Evolutionary conservation across 2,888 invertebrate species (phyloP).

Genomic region (Drosophila nr. fundita): DNA sequence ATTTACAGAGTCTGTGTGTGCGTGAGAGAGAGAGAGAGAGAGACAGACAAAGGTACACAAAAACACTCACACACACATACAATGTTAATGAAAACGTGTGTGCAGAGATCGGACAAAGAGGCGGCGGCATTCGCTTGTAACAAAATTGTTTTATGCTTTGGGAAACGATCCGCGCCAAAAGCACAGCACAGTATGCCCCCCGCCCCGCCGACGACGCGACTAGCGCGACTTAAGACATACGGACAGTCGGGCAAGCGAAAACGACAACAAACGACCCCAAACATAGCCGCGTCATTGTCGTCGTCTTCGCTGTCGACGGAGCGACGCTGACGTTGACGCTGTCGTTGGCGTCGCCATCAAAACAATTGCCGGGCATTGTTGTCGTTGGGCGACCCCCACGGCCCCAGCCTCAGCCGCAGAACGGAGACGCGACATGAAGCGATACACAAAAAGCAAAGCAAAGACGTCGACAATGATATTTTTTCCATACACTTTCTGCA

Average conservation of each 20-base stretch:
- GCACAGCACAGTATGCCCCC: conserved; percentile 24
- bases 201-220: conserved; percentile 8
- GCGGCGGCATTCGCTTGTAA: conserved; percentile 68
- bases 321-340: conserved; percentile 32
- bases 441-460: conserved; percentile 11
- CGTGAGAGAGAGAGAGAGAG: neutral
- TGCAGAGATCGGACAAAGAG: conserved; percentile 58
- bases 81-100: conserved; percentile 66
- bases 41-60: neutral
- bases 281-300: conserved; percentile 63
- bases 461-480: conserved; percentile 16
- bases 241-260: conserved; percentile 30
- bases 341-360: conserved; percentile 50
- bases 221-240: conserved; percentile 19
- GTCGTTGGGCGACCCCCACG: conserved; percentile 59
- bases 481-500: conserved; percentile 37
- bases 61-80: conserved; percentile 16
- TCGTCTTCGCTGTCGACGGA: conserved; percentile 36
- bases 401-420: conserved; percentile 19
- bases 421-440: conserved; percentile 16
- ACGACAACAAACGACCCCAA: conserved; percentile 54
- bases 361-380: conserved; percentile 76
- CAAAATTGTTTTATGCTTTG: conserved; percentile 65
- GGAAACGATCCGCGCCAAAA: conserved; percentile 63
- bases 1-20: neutral